phyloP scores from a whole-genome alignment of 2,888 invertebrate genomes.

The Pimpla rufipes region DNA sequence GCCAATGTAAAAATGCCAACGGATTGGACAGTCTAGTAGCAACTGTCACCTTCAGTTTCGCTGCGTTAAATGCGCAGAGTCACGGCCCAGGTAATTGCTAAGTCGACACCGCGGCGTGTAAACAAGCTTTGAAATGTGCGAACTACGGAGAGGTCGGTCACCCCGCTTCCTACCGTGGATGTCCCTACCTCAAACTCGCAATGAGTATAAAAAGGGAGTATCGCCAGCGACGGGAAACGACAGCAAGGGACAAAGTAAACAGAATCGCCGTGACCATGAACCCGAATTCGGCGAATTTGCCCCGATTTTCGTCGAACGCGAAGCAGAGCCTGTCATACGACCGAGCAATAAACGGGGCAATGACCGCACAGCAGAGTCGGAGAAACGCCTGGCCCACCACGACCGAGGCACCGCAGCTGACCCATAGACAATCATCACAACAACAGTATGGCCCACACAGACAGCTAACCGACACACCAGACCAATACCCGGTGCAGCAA shows the following conservation, averaged over 20 bases:
- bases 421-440: neutral
- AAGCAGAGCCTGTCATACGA: neutral
- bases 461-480: neutral
- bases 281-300: no score
- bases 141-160: slow-evolving; percentile 41
- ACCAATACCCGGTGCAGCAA: neutral
- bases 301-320: neutral
- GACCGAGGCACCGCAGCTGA: neutral
- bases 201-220: neutral
- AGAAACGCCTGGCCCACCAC: neutral
- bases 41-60: slow-evolving; percentile 39
- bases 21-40: slow-evolving; percentile 36
- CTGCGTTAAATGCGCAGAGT: slow-evolving; percentile 44
- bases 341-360: neutral
- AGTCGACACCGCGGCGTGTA: neutral
- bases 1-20: slow-evolving; percentile 47
- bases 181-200: slow-evolving; percentile 53
- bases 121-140: slow-evolving; percentile 21
- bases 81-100: slow-evolving; percentile 35
- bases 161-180: slow-evolving; percentile 51
- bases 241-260: neutral
- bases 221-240: neutral
- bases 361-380: neutral
- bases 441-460: neutral
- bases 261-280: no score